Percentiles rank a stretch among this genome's conserved stretches.
Evolutionary conservation across 2,113 vertebrate species (phyloP).

Genomic region (Strix uralensis): DNA sequence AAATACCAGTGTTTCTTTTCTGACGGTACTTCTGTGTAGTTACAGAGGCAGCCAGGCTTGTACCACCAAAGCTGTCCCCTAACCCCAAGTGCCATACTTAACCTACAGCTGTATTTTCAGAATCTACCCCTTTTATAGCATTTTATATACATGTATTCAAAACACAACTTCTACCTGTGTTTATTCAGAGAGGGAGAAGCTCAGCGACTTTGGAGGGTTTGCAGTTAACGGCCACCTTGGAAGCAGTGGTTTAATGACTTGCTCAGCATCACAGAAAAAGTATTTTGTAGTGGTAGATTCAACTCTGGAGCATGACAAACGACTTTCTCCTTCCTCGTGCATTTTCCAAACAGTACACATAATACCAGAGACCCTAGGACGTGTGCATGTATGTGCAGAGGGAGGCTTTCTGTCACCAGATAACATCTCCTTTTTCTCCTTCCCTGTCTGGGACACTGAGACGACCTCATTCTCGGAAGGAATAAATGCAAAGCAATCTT

Average conservation of each 20-base stretch:
- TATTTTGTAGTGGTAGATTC: background rate
- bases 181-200: background rate
- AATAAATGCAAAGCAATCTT: background rate
- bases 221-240: background rate
- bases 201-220: too few relatives aligned
- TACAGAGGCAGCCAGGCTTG: background rate
- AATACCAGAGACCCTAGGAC: background rate
- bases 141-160: background rate
- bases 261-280: background rate
- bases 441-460: background rate
- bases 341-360: background rate
- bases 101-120: background rate
- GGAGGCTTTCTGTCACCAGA: background rate
- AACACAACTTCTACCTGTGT: background rate
- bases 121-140: background rate
- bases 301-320: background rate
- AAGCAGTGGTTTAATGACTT: background rate
- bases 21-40: background rate
- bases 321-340: background rate
- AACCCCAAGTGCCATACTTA: background rate
- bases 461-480: background rate
- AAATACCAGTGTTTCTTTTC: background rate
- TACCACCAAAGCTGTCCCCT: background rate
- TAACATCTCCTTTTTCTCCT: background rate
- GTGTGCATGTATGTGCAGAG: background rate